Conservation (phyloP, 2,113 vertebrate species). For the Callionymus lyra region DNA sequence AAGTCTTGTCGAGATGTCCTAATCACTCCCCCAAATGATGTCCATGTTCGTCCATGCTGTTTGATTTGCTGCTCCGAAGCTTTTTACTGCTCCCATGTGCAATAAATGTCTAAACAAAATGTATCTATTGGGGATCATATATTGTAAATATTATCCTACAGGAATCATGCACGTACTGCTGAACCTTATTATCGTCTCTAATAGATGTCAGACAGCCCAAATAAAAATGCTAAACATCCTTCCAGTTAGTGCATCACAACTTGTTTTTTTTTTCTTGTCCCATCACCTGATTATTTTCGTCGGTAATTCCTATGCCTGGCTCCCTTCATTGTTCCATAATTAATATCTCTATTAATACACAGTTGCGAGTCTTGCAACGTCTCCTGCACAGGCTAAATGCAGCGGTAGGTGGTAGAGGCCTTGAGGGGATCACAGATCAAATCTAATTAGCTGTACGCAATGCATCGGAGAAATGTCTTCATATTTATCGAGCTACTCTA, state of each 20-base stretch:
- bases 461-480: conserved; percentile 43
- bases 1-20: no score
- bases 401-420: conserved; percentile 34
- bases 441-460: conserved; percentile 52
- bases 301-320: conserved; percentile 14
- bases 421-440: conserved; percentile 40
- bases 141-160: no score
- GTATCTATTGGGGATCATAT: no score
- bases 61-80: no score
- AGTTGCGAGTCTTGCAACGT: conserved; percentile 17
- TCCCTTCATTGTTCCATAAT: conserved; percentile 18
- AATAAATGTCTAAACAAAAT: no score
- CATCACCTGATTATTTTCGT: neutral
- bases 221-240: conserved; percentile 7
- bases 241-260: neutral
- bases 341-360: conserved; percentile 39
- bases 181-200: neutral
- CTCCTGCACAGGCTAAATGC: conserved; percentile 18
- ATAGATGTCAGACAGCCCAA: conserved; percentile 1
- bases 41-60: no score
- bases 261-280: conserved; percentile 7
- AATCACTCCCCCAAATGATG: no score
- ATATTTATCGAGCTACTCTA: conserved; percentile 45
- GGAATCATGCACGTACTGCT: no score
- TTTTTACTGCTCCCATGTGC: no score